These are phyloP conservation scores for Heliconius melpomene DNA, from an alignment of 1,140 invertebrate genomes.

Conservation along the genomic window DNA sequence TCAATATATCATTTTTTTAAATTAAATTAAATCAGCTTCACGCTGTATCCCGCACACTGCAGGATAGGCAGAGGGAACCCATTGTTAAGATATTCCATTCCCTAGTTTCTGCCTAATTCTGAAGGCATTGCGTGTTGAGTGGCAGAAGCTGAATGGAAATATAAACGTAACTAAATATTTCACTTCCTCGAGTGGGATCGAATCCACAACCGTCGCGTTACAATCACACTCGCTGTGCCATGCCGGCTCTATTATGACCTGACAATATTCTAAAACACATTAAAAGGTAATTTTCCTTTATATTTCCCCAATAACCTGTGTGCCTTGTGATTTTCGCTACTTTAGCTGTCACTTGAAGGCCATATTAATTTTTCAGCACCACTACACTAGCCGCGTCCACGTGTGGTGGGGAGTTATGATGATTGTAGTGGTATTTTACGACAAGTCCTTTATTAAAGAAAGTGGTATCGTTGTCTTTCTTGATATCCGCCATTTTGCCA, in stretches of 20 bases:
- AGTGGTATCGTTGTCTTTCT: conserved; percentile 47
- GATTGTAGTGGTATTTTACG: conserved; percentile 76
- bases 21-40: too few relatives aligned
- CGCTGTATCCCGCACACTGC: too few relatives aligned
- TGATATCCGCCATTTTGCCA: conserved; percentile 52
- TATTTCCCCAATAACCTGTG: background rate
- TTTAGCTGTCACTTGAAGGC: conserved; percentile 3
- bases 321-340: background rate
- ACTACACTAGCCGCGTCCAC: conserved; percentile 44
- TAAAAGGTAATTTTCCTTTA: background rate
- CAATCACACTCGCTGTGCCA: too few relatives aligned
- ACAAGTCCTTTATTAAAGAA: conserved; percentile 63
- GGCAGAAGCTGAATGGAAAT: too few relatives aligned
- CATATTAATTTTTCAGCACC: conserved; percentile 62
- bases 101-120: too few relatives aligned
- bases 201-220: background rate
- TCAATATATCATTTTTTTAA: background rate
- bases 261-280: background rate
- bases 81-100: too few relatives aligned
- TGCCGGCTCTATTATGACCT: too few relatives aligned
- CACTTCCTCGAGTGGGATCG: too few relatives aligned
- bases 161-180: too few relatives aligned
- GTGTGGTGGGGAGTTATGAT: conserved; percentile 59
- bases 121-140: too few relatives aligned
- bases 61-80: too few relatives aligned